phyloP scores from a whole-genome alignment of 2,888 invertebrate genomes.

The Scaptomyza caliginosa region DNA sequence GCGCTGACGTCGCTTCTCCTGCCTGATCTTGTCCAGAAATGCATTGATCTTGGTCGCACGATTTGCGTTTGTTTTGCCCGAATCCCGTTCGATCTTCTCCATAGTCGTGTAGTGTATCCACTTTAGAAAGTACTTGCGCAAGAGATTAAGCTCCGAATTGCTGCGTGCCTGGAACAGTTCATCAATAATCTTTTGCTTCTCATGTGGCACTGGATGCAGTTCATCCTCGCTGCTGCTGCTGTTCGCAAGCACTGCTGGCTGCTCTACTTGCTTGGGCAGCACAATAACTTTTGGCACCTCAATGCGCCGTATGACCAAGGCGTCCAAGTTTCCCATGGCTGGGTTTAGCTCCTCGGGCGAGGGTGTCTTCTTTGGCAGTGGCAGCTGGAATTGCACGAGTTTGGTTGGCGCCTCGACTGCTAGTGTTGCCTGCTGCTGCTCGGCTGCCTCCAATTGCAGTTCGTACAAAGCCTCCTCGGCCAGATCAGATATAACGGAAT shows the following conservation, averaged over 20 bases:
- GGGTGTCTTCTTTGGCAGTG: conserved; percentile 18
- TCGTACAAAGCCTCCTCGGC: conserved; percentile 81
- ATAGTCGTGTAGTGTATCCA: conserved; percentile 83
- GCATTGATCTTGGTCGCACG: conserved; percentile 82
- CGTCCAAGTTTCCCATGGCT: conserved; percentile 16
- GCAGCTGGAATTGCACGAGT: conserved; percentile 61
- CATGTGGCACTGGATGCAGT: conserved; percentile 50
- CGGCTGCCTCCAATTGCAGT: conserved; percentile 78
- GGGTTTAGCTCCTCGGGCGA: conserved; percentile 12
- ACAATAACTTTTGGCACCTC: conserved; percentile 66
- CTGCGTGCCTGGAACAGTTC: conserved; percentile 72
- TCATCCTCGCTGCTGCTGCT: conserved; percentile 45
- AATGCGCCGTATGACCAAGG: conserved; percentile 65
- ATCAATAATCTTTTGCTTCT: conserved; percentile 80
- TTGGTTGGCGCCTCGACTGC: conserved; percentile 27
- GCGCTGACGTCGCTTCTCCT: conserved; percentile 73
- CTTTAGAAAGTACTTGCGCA: conserved; percentile 81
- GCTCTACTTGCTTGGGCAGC: conserved; percentile 26
- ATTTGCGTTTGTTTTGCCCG: conserved; percentile 59
- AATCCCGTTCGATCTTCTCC: conserved; percentile 81
- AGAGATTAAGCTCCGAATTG: conserved; percentile 45
- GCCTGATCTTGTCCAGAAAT: conserved; percentile 82
- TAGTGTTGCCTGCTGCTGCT: conserved; percentile 37
- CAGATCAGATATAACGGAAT: conserved; percentile 82
- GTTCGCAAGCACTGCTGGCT: conserved; percentile 4